Base-by-base conservation (phyloP, 2,113 vertebrate genomes). In the Lophochroa leadbeateri region DNA sequence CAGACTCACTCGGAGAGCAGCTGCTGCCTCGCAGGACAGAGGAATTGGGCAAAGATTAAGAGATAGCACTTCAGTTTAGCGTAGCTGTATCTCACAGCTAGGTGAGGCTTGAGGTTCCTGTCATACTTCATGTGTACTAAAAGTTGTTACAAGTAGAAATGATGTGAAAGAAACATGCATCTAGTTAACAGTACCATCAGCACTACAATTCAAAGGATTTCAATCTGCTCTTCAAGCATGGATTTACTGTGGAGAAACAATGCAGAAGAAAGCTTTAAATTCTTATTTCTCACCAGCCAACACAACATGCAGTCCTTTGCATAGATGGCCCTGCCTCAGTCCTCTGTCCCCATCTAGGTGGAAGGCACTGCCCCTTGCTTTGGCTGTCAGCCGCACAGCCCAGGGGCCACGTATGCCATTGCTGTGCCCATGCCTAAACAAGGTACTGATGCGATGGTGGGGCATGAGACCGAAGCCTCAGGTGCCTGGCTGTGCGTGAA, bases 41-140 rank as follows among this genome's bases (percentile, higher is more conserved):
- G 37, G 65, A 58, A 9, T 6, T 2, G 18, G 31, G 55, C 0
- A 0, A 18, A 27, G 47, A 5, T 10, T 63, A 10, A 69, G 31
- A 0, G 0, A 14, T 2, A 4, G 33, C 7, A 1, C 23, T 37
- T 29, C 1, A 0, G 29, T 17, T 37, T 33, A 11, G 0, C 6
- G 2, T 19, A 13, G 47, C 52, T 53, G 43, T n/a, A 23, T 8
- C 8, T 8, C 67, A 12, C 53, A 6, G 52, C 29, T 5, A 31
- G 61, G 50, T 2, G 35, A 71, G n/a, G 55, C 53, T 57, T 8
- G 29, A 39, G 41, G 41, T 31, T 78, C 46, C 65, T 33, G 23
- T 9, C 28, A 1, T 25, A 5, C 7, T 21, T 78, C 50, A 21
- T 17, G 0, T 3, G 21, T 5, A 0, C 14, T 53, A 27, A 24